Conservation (phyloP, 2,888 invertebrate genomes). For the Belgica antarctica region DNA sequence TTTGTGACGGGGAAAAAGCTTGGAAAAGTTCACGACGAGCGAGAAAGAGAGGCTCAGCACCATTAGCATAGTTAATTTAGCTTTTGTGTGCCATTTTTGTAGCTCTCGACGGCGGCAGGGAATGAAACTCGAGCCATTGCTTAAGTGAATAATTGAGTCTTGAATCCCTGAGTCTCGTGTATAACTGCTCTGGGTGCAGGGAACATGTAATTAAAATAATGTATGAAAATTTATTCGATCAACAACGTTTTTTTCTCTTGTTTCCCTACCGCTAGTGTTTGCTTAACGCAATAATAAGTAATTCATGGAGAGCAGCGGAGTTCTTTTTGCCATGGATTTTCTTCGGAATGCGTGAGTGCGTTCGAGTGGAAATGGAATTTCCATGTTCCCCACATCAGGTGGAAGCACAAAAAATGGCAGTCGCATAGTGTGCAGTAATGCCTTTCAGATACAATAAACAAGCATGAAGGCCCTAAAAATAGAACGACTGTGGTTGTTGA, state of each 20-base stretch:
- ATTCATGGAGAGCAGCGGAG: not conserved
- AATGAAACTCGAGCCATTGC: not conserved
- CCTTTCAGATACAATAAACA: no score
- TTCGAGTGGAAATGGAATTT: not conserved
- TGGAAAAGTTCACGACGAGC: not conserved
- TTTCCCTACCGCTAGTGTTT: conserved; percentile 1
- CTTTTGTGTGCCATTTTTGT: not conserved
- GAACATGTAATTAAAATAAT: conserved; percentile 37
- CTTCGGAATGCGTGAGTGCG: not conserved
- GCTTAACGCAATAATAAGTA: conserved; percentile 11
- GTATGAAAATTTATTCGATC: conserved; percentile 38
- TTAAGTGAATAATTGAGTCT: not conserved
- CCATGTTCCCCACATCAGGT: no score
- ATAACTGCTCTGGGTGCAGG: not conserved
- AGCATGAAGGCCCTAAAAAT: no score
- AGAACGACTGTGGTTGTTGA: no score
- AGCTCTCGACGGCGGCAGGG: not conserved
- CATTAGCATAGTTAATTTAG: conserved; percentile 2
- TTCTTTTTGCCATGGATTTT: not conserved
- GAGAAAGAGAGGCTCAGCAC: not conserved
- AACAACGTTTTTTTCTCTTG: not conserved
- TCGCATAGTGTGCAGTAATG: no score
- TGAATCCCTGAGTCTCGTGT: no score
- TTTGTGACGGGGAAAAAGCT: not conserved
- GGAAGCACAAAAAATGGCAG: no score